Percentiles rank a stretch among this genome's conserved stretches.
phyloP scores from a whole-genome alignment of 1,140 invertebrate species.

The Macrostomum lignano region DNA sequence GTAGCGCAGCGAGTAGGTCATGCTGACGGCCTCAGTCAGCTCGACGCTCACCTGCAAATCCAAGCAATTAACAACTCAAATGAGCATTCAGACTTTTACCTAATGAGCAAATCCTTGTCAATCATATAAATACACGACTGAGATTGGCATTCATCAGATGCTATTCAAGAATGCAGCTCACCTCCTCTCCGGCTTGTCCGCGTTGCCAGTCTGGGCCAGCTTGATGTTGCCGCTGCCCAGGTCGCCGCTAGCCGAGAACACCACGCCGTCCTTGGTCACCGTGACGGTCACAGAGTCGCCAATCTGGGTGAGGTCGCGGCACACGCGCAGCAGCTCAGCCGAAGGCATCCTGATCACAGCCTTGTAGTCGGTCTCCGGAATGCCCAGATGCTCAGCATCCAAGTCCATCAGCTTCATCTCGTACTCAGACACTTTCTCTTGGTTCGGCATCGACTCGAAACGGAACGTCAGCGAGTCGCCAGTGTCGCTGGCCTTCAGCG shows the following conservation, averaged over 20 bases:
- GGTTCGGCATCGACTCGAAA: constrained; percentile 44
- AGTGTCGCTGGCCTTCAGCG: constrained; percentile 78
- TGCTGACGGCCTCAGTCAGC: not conserved
- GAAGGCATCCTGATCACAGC: constrained; percentile 86
- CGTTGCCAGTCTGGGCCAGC: constrained; percentile 59
- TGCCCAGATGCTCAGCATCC: constrained; percentile 89
- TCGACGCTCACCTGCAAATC: constrained; percentile 1
- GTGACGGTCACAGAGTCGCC: constrained; percentile 80
- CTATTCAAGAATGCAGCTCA: no score
- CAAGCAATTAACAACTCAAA: no score
- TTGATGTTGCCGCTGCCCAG: constrained; percentile 74
- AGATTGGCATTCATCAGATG: no score
- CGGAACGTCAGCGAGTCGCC: constrained; percentile 71
- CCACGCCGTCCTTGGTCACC: constrained; percentile 75
- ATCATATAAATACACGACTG: no score
- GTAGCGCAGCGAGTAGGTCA: constrained; percentile 3
- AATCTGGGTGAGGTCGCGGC: constrained; percentile 77
- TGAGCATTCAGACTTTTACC: no score
- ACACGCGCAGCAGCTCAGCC: constrained; percentile 72
- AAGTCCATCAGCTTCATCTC: constrained; percentile 97
- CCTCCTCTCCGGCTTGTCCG: constrained; percentile 42
- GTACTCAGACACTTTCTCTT: constrained; percentile 75
- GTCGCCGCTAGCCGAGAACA: constrained; percentile 79
- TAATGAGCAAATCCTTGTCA: no score
- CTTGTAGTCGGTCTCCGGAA: constrained; percentile 91